Conservation (phyloP, 1,140 invertebrate species). For the Venturia canescens region DNA sequence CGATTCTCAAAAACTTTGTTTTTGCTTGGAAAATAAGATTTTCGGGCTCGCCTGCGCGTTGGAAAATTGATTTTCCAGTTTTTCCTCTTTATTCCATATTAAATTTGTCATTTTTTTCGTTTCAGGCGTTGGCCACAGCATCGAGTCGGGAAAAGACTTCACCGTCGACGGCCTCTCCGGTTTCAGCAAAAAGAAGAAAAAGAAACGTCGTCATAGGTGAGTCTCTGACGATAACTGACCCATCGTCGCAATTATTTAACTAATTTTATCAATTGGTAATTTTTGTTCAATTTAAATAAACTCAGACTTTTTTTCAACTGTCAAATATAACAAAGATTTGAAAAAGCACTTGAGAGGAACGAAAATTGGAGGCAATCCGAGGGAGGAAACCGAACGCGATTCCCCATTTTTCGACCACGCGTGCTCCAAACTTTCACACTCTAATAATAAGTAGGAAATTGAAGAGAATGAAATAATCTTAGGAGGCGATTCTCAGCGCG, state of each 20-base stretch:
- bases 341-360: too few species aligned
- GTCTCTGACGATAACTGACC: constrained; percentile 72
- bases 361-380: background rate
- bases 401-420: constrained; percentile 7
- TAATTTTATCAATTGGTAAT: too few species aligned
- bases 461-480: background rate
- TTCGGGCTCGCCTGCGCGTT: too few species aligned
- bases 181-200: constrained; percentile 93
- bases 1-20: too few species aligned
- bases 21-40: too few species aligned
- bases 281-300: too few species aligned
- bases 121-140: constrained; percentile 77
- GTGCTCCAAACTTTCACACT: background rate
- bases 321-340: too few species aligned
- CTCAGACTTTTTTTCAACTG: too few species aligned
- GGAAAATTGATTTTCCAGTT: constrained; percentile 15
- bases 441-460: constrained; percentile 26
- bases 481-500: background rate
- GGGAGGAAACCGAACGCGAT: too few species aligned
- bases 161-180: constrained; percentile 85
- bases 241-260: constrained; percentile 13
- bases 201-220: constrained; percentile 93
- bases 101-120: constrained; percentile 48
- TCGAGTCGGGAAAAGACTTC: constrained; percentile 84
- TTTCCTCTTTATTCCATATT: background rate